phyloP scores from a whole-genome alignment of 2,888 invertebrate genomes.

The Calephelis perditalis region DNA sequence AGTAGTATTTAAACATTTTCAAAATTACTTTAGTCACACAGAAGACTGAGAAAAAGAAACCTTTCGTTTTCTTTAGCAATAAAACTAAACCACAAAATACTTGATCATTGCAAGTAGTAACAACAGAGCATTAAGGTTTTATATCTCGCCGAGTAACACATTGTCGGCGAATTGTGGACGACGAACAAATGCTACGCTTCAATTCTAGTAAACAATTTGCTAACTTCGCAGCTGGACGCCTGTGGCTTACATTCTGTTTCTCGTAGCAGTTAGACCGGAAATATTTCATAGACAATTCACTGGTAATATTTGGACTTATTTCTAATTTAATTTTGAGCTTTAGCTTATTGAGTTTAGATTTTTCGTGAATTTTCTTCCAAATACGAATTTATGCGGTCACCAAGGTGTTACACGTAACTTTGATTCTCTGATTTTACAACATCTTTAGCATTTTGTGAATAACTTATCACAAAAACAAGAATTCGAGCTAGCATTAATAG shows the following conservation, averaged over 20 bases:
- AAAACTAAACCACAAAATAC: constrained; percentile 19
- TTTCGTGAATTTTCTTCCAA: too few species aligned
- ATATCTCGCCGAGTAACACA: constrained; percentile 19
- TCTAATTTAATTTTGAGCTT: constrained; percentile 6
- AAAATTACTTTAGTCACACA: too few species aligned
- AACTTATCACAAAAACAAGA: too few species aligned
- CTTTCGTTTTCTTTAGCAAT: neutral
- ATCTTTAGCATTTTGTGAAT: too few species aligned
- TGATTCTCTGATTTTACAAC: too few species aligned
- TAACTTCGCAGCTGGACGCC: constrained; percentile 38
- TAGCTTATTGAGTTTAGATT: too few species aligned
- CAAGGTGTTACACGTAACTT: too few species aligned
- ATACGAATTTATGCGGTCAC: too few species aligned
- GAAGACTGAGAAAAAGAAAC: too few species aligned
- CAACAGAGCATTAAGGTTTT: constrained; percentile 20
- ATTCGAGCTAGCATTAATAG: too few species aligned
- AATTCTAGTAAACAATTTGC: constrained; percentile 39
- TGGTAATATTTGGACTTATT: constrained; percentile 10
- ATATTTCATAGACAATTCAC: constrained; percentile 13
- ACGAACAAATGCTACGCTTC: constrained; percentile 25
- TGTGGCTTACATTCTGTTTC: constrained; percentile 17
- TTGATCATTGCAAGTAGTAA: constrained; percentile 10
- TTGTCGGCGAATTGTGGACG: constrained; percentile 28
- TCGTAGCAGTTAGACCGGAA: constrained; percentile 9
- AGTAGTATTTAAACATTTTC: neutral